Percentiles rank a stretch among this genome's conserved stretches.
These are phyloP conservation scores for Bolinopsis microptera DNA, from an alignment of 37 sponge, comb jelly and placozoan species.

Conservation along the genomic window DNA sequence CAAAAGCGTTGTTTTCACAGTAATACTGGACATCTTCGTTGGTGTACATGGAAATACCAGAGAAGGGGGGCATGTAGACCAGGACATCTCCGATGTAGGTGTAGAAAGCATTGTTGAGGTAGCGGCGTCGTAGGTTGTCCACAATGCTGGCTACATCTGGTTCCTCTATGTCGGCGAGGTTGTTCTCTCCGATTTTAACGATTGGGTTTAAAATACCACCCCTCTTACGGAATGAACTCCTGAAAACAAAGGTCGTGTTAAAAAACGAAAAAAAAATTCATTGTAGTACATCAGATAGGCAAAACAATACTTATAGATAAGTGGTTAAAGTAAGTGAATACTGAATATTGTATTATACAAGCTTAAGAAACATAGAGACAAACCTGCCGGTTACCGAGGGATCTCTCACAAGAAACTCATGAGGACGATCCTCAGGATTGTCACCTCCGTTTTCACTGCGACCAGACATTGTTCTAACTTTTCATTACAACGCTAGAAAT, in stretches of 20 bases:
- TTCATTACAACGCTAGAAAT: background rate
- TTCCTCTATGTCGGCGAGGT: slow-evolving; percentile 37
- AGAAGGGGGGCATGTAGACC: slow-evolving; percentile 60
- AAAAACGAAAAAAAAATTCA: background rate
- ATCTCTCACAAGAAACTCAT: slow-evolving; percentile 44
- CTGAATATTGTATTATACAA: too few species aligned
- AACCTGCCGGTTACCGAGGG: slow-evolving; percentile 25
- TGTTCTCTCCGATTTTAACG: background rate
- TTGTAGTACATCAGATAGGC: background rate
- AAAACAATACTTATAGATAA: background rate
- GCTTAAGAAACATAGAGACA: background rate
- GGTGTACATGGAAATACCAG: slow-evolving; percentile 56
- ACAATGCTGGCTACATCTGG: slow-evolving; percentile 33
- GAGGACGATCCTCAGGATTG: background rate
- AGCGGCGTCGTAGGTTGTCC: background rate
- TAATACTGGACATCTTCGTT: slow-evolving; percentile 49
- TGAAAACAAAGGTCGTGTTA: background rate
- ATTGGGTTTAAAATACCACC: slow-evolving; percentile 12
- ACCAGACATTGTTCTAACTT: background rate
- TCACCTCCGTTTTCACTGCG: background rate
- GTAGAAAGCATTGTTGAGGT: slow-evolving; percentile 33
- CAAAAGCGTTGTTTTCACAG: slow-evolving; percentile 66
- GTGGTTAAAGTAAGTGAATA: too few species aligned
- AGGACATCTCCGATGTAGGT: slow-evolving; percentile 50
- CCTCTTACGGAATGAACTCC: slow-evolving; percentile 29